These are phyloP conservation scores for Perca flavescens DNA, from an alignment of 2,113 vertebrate genomes.

Conservation along the genomic window DNA sequence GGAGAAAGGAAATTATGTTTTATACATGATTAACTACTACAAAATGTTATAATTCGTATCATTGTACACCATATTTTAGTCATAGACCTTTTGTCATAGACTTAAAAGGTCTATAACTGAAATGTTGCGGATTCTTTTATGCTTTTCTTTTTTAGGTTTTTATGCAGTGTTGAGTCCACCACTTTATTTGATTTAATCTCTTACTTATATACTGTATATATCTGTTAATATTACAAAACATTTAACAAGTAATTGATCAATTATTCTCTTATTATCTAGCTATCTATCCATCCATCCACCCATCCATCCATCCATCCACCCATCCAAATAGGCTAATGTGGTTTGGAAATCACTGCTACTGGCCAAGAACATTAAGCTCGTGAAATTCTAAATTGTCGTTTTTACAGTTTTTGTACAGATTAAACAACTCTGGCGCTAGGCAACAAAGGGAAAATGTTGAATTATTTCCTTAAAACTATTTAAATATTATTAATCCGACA, in stretches of 20 bases:
- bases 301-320: no score
- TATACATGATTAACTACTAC: not conserved
- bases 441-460: no score
- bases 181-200: not conserved
- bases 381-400: no score
- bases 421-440: not conserved
- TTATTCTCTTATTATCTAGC: not conserved
- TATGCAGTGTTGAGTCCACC: not conserved
- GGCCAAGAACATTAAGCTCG: not conserved
- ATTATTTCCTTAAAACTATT: not conserved
- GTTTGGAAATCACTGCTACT: not conserved
- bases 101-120: not conserved
- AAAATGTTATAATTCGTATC: not conserved
- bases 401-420: not conserved
- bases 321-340: no score
- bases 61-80: not conserved
- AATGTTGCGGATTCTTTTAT: not conserved
- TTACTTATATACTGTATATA: not conserved
- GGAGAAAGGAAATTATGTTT: conserved; percentile 39
- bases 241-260: not conserved
- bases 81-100: no score
- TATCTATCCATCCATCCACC: no score
- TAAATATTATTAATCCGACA: not conserved
- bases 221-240: not conserved
- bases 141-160: not conserved